Evolutionary conservation across 1,140 invertebrate species (phyloP).

Genomic region (Phortica variegata): DNA sequence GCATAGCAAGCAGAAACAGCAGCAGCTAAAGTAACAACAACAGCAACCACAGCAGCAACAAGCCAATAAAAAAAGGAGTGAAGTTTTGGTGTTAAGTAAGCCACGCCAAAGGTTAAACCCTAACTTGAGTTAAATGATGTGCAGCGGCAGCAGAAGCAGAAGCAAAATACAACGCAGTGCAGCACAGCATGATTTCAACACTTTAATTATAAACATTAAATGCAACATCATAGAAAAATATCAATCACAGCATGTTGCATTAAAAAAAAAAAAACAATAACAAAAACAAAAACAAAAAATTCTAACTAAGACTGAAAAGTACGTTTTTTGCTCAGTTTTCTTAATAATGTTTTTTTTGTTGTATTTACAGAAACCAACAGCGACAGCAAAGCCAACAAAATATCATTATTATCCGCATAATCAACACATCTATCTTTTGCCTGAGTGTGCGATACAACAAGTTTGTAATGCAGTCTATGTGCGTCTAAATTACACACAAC

Average conservation of each 20-base stretch:
- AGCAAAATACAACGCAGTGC: too few species aligned
- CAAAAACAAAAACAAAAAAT: background rate
- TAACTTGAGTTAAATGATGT: too few species aligned
- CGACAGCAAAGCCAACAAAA: slow-evolving; percentile 82
- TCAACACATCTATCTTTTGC: slow-evolving; percentile 85
- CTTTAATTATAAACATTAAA: too few species aligned
- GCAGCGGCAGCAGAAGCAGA: too few species aligned
- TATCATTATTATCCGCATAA: slow-evolving; percentile 94
- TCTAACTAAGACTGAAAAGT: too few species aligned
- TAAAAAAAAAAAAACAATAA: background rate
- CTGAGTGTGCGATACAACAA: slow-evolving; percentile 90
- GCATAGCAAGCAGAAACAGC: too few species aligned
- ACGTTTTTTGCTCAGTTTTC: slow-evolving; percentile 25
- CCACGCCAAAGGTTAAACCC: too few species aligned
- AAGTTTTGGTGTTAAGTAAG: too few species aligned
- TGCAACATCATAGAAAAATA: slow-evolving; percentile 10
- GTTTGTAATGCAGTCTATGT: slow-evolving; percentile 92
- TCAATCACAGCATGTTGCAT: slow-evolving; percentile 4
- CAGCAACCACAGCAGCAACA: too few species aligned
- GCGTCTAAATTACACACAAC: slow-evolving; percentile 87
- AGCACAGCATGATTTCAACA: too few species aligned
- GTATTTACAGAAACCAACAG: slow-evolving; percentile 70
- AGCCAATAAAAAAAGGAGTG: too few species aligned
- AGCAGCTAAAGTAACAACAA: too few species aligned
- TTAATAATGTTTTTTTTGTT: slow-evolving; percentile 20